Base-by-base conservation (phyloP, 2,113 vertebrate species). In the Benitochromis conjunctus region DNA sequence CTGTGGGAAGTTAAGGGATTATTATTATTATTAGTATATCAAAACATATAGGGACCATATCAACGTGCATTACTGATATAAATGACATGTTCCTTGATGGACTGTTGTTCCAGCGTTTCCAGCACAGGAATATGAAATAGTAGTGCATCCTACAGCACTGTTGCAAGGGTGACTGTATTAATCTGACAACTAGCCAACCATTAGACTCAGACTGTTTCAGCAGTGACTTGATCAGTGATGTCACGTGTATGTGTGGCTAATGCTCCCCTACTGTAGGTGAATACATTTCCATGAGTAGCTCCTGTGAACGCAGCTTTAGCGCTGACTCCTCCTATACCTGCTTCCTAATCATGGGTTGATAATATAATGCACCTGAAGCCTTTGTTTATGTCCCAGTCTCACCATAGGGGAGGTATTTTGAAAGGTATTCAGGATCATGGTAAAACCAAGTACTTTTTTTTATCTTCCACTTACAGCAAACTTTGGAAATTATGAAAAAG, bases 401-500 rank as follows among this genome's bases (percentile, higher is more conserved):
- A 64, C 34, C 19, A 0, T 64, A 64, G 19, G 36, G 19, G 60
- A n/a, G 2, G 34, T 38, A 16, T 43, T 69, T 69, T 7, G 38
- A 43, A 69, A 69, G 7, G 24, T 43, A 38, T 43, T 43, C 80
- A 96, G 91, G 92, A 99, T 98, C 98, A 99, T 99, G 12, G 96
- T 97, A 89, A 94, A 95, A 76, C 98, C 98, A 91, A 99, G 94
- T 1, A 94, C 74, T 93, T 99, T 99, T 99, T 94, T 98, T 99
- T 98, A 99, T 98, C 90, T 95, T 98, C 98, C 98, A 99, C 85
- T 97, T 97, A 74, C 97, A 99, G 4, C 9, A 31, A 9, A 97
- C 97, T 2, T 99, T 99, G 6, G 98, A 98, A 85, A 97, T 92
- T 88, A 98, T 98, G 88, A 98, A 97, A 78, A 99, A 99, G 19